phyloP scores from a whole-genome alignment of 2,888 invertebrate species.

The Caenorhabditis sp. region DNA sequence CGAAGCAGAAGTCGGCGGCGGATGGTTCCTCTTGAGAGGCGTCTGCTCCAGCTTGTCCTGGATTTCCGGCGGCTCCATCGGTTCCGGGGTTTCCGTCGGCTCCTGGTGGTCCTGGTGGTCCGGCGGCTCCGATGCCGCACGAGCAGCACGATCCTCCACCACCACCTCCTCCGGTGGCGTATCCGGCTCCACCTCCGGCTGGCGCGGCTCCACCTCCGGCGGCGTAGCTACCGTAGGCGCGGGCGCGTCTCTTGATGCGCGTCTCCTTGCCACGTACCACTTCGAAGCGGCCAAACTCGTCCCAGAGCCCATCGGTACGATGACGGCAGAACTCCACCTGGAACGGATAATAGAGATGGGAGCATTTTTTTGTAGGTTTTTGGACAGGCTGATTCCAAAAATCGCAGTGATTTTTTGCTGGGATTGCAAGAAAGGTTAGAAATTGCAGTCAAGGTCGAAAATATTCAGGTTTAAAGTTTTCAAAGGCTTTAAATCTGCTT shows the following conservation, averaged over 20 bases:
- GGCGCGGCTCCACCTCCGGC: slow-evolving; percentile 32
- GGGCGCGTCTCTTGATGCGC: slow-evolving; percentile 61
- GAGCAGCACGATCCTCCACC: slow-evolving; percentile 65
- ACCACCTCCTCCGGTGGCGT: slow-evolving; percentile 42
- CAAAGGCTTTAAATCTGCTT: too few relatives aligned
- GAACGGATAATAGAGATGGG: slow-evolving; percentile 1
- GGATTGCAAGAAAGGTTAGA: background rate
- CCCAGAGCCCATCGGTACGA: slow-evolving; percentile 77
- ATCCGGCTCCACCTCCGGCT: slow-evolving; percentile 24
- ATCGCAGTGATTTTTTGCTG: too few relatives aligned
- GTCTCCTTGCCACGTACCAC: slow-evolving; percentile 57
- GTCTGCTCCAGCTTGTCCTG: slow-evolving; percentile 63
- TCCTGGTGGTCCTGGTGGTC: slow-evolving; percentile 73
- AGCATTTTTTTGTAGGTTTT: background rate
- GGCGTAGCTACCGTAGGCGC: slow-evolving; percentile 58
- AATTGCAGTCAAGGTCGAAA: background rate
- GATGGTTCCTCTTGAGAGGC: slow-evolving; percentile 54
- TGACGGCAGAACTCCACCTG: slow-evolving; percentile 78
- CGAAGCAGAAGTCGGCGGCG: slow-evolving; percentile 68
- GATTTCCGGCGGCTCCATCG: slow-evolving; percentile 63
- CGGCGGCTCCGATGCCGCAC: slow-evolving; percentile 66
- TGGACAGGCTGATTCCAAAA: too few relatives aligned
- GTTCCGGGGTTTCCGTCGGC: slow-evolving; percentile 67
- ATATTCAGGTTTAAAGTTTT: too few relatives aligned
- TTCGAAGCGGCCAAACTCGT: slow-evolving; percentile 72